Base-by-base conservation (phyloP, 2,888 invertebrate species). In the Molanna angustata region DNA sequence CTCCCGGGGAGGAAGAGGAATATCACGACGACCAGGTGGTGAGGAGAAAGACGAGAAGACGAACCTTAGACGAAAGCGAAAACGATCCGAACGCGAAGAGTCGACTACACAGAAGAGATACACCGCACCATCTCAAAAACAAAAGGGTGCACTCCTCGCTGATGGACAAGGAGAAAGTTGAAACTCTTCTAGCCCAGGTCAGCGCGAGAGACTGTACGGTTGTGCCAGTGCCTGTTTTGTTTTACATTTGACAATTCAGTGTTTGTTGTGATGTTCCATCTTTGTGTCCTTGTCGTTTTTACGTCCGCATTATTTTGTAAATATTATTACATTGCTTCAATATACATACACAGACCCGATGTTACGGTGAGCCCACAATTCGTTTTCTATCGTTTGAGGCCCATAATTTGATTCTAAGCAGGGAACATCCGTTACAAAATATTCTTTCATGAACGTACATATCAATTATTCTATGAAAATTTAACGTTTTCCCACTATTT, bases 101-200 rank as follows among this genome's bases (percentile, higher is more conserved):
- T 65, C 80, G 85, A 55, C 83, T 94, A 57, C 88, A 92, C 69
- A 84, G 90, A 56, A 86, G 98, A 65, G 98, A 99, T 79, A 99
- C 99, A 17, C 99, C 99, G 43, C 98, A 99, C 80, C 97, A 99
- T 74, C 83, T 96, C 68, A 98, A 98, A 84, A 96, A 96, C 79
- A 97, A 97, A 72, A 86, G 97, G 67, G 90, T 97, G 64, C 83
- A 85, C 68, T 43, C 53, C 4, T 56, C 56, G 3, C 51, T 58
- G 13, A 58, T 58, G 58, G 58, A 56, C 60, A 73, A 80, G 60
- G 86, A 86, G 66, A 86, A 86, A 70, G 84, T 86, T 65, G 83
- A 85, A 63, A 81, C 80, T 65, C 83, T 87, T 69, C 83, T 87
- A 62, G 82, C 82, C 65, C 82, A 83, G 80, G 84, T 59, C 48